Conservation (phyloP, 2,888 invertebrate species). For the Papilio elwesi region DNA sequence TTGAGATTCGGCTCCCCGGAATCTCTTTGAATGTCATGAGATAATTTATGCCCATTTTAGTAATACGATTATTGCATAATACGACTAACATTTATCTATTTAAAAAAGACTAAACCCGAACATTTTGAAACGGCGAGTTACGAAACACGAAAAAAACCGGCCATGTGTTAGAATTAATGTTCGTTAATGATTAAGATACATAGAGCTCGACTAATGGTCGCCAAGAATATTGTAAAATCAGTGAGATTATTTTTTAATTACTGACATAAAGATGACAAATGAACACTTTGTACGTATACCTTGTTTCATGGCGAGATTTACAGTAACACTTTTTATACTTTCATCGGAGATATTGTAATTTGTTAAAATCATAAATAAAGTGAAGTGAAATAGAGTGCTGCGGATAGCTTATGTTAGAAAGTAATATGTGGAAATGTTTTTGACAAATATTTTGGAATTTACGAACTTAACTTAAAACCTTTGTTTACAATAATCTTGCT, state of each 20-base stretch:
- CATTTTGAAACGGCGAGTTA: constrained; percentile 24
- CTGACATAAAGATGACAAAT: background rate
- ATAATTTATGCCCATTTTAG: constrained; percentile 63
- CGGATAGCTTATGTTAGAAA: no score
- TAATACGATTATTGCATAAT: constrained; percentile 71
- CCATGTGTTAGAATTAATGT: constrained; percentile 32
- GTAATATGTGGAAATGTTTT: no score
- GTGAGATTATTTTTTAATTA: constrained; percentile 7
- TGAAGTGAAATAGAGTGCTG: no score
- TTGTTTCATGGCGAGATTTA: no score
- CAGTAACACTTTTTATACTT: no score
- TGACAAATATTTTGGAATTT: no score
- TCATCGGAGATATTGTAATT: no score
- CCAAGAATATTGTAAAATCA: constrained; percentile 14
- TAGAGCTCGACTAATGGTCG: constrained; percentile 12
- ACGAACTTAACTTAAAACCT: no score
- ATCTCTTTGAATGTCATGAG: constrained; percentile 56
- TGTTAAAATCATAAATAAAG: no score
- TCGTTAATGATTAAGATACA: constrained; percentile 29
- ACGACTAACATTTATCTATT: constrained; percentile 40
- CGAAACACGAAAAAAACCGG: constrained; percentile 28
- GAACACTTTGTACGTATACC: background rate
- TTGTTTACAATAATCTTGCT: no score
- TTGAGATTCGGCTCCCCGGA: constrained; percentile 59
- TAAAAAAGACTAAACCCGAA: constrained; percentile 19